Conservation (phyloP, 2,888 invertebrate species). For the Formica aserva region DNA sequence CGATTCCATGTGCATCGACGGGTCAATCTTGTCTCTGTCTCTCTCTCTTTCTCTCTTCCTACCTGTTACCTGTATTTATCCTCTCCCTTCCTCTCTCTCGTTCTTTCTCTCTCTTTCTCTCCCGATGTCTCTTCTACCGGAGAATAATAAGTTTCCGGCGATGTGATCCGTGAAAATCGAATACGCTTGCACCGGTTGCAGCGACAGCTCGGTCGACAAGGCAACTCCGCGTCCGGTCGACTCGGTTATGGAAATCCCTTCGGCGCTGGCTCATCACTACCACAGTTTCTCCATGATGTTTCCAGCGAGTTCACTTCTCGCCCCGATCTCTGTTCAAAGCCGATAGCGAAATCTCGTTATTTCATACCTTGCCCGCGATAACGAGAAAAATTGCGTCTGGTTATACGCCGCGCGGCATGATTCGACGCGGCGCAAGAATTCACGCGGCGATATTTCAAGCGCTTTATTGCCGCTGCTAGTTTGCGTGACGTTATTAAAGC, state of each 20-base stretch:
- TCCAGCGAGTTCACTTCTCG: conserved; percentile 62
- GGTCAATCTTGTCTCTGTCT: conserved; percentile 18
- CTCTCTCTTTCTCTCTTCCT: neutral
- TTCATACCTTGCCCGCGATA: conserved; percentile 58
- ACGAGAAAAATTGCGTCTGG: conserved; percentile 70
- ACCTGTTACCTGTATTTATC: conserved; percentile 34
- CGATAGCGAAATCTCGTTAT: conserved; percentile 74
- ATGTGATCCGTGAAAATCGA: conserved; percentile 83
- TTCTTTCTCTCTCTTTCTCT: conserved; percentile 36
- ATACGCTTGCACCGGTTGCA: conserved; percentile 82
- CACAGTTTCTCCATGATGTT: conserved; percentile 59
- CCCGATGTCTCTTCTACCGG: conserved; percentile 56
- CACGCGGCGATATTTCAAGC: conserved; percentile 58
- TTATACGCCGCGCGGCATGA: conserved; percentile 34
- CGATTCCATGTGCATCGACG: conserved; percentile 9
- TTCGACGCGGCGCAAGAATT: conserved; percentile 17
- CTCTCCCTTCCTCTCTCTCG: conserved; percentile 45
- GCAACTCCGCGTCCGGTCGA: conserved; percentile 80
- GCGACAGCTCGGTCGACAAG: conserved; percentile 84
- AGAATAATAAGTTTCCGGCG: conserved; percentile 81
- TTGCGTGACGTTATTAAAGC: conserved; percentile 32
- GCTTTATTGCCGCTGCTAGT: conserved; percentile 52
- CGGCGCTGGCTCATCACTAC: conserved; percentile 74
- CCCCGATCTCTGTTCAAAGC: conserved; percentile 69
- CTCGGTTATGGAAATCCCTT: conserved; percentile 82